Evolutionary conservation across 64 coral and sea anemone genomes (phyloP), one percentile per base, ranked within the genome.

Genomic region (Acropora tenuis): DNA sequence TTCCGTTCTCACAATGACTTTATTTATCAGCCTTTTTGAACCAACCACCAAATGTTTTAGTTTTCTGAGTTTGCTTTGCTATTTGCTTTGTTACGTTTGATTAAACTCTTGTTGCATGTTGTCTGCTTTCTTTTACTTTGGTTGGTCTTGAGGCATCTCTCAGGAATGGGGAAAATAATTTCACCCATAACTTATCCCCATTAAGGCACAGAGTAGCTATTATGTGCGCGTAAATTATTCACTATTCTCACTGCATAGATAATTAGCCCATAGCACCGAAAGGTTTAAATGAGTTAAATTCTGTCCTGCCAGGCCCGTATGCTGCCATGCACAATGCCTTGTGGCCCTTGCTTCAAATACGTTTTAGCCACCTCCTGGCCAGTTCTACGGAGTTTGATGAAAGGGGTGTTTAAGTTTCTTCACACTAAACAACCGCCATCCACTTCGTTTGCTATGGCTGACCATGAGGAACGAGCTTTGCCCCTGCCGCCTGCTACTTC

Each of bases 251-350:
- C 66, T 69, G 1, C 13, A 69, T 69, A 69, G 8, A 69, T 69
- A 69, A 69, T 69, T 69, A 69, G 66, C 66, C 66, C n/a, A 16
- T 69, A 12, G n/a, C 66, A 69, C n/a, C 0, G 66, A 19, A 1
- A 69, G 66, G 66, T 69, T 69, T 69, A 69, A 69, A 13, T 69
- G 8, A 69, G 66, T 69, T 69, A 69, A 69, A 69, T 69, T 69
- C 66, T 1, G 11, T 69, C 66, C 66, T 69, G 66, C 66, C 66
- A 30, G 66, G 66, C 66, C 66, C 11, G 11, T 9, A 9, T 55
- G 52, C 30, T 30, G 30, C 30, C 30, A 30, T 30, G 30, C 30
- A 30, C 30, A 30, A 30, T 30, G 30, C 30, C 52, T 55, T 55
- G 52, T 9, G 52, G 52, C 52, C 52, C 52, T 55, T 16, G 66